Conservation (phyloP, 1,140 invertebrate genomes). For the Oedothorax gibbosus region DNA sequence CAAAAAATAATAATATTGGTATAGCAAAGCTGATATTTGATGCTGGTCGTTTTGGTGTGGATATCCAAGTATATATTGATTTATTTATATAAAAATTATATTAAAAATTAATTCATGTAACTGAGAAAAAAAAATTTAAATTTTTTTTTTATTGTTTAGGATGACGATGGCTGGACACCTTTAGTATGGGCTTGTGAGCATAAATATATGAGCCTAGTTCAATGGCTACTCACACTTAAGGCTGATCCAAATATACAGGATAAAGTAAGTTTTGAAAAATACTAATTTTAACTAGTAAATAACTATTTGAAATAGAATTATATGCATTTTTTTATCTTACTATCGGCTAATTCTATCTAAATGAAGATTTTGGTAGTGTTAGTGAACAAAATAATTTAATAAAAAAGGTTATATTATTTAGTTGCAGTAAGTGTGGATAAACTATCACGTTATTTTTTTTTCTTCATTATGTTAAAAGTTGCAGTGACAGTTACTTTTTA, state of each 20-base stretch:
- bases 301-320: too few relatives aligned
- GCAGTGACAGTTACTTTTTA: too few relatives aligned
- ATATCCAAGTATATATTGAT: constrained; percentile 71
- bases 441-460: too few relatives aligned
- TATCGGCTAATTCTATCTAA: background rate
- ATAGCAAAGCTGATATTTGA: constrained; percentile 73
- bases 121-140: too few relatives aligned
- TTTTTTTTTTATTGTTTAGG: constrained; percentile 66
- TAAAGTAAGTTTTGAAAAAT: constrained; percentile 68
- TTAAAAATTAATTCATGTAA: background rate
- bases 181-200: constrained; percentile 95
- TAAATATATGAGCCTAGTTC: constrained; percentile 79
- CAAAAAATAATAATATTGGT: constrained; percentile 79
- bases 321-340: background rate
- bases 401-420: too few relatives aligned
- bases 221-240: constrained; percentile 78
- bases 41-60: constrained; percentile 67
- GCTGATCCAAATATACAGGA: constrained; percentile 86
- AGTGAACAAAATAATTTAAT: background rate
- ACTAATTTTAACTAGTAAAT: background rate
- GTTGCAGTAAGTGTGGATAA: too few relatives aligned
- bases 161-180: constrained; percentile 95
- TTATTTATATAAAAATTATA: constrained; percentile 8
- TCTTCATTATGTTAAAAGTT: too few relatives aligned
- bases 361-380: background rate